Evolutionary conservation across 92 coral and sea anemone genomes (phyloP).

Genomic region (Nematostella vectensis): DNA sequence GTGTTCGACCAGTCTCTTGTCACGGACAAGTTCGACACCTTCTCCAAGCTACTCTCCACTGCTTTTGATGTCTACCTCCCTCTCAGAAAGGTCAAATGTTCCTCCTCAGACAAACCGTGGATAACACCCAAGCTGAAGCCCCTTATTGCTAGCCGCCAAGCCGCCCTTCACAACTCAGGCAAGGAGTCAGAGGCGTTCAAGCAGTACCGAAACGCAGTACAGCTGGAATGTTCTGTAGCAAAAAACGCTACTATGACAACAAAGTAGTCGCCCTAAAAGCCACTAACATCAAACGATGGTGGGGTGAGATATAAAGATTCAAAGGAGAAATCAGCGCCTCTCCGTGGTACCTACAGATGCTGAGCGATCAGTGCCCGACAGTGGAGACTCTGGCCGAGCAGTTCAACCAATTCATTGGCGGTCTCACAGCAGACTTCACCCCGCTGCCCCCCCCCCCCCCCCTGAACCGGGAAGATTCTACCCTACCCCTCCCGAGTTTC

Average conservation of each 20-base stretch:
- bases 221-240: slow-evolving; percentile 4
- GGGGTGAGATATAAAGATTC: slow-evolving; percentile 20
- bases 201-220: slow-evolving; percentile 7
- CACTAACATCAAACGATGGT: slow-evolving; percentile 29
- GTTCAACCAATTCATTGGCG: too few species aligned
- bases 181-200: slow-evolving; percentile 1
- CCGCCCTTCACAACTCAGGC: slow-evolving; percentile 4
- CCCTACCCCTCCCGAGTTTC: too few species aligned
- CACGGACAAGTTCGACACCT: slow-evolving; percentile 6
- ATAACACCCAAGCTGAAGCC: slow-evolving; percentile 10
- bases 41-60: slow-evolving; percentile 1
- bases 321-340: slow-evolving; percentile 4
- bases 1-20: slow-evolving; percentile 1
- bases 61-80: slow-evolving; percentile 16
- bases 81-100: slow-evolving; percentile 7
- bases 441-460: too few species aligned
- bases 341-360: slow-evolving; percentile 10
- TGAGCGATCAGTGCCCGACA: too few species aligned
- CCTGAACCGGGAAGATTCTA: too few species aligned
- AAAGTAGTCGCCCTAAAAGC: slow-evolving; percentile 15
- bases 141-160: slow-evolving; percentile 8
- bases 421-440: too few species aligned
- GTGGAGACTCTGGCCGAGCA: too few species aligned
- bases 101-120: slow-evolving; percentile 34
- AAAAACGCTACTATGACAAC: slow-evolving; percentile 8